Evolutionary conservation across 2,113 vertebrate genomes (phyloP).

Genomic region (Colistium nudipinnis): DNA sequence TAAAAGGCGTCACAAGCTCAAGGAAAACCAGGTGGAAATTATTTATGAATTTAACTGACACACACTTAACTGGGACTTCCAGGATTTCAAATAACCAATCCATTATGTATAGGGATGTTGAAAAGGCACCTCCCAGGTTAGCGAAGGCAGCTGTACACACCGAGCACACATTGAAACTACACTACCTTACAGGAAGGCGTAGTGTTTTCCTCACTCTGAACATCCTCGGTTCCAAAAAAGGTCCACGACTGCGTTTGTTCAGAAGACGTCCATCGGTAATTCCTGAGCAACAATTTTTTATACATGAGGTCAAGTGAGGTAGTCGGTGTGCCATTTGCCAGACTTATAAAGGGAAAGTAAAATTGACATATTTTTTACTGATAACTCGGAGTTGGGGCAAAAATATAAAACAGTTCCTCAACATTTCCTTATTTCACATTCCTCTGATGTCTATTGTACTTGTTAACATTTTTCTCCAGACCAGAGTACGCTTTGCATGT

Average conservation of each 20-base stretch:
- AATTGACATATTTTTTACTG: constrained; percentile 11
- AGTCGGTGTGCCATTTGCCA: constrained; percentile 32
- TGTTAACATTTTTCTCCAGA: constrained; percentile 33
- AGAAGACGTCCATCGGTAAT: constrained; percentile 27
- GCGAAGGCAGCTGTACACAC: constrained; percentile 4
- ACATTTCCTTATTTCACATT: constrained; percentile 16
- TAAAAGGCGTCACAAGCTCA: constrained; percentile 27
- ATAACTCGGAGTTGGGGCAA: constrained; percentile 6
- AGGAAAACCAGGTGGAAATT: constrained; percentile 62
- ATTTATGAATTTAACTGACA: constrained; percentile 69
- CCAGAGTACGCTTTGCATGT: constrained; percentile 11
- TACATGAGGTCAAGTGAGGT: constrained; percentile 20
- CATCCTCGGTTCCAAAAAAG: constrained; percentile 14
- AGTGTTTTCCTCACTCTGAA: constrained; percentile 24
- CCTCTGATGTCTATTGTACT: constrained; percentile 25
- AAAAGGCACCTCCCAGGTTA: constrained; percentile 45
- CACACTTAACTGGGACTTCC: constrained; percentile 63
- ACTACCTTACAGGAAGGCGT: constrained; percentile 29
- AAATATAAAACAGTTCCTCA: constrained; percentile 6
- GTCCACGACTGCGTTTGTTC: constrained; percentile 16
- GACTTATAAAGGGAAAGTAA: constrained; percentile 40
- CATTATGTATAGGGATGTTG: constrained; percentile 61
- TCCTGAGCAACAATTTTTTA: constrained; percentile 25
- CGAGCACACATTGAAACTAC: constrained; percentile 35
- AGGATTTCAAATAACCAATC: constrained; percentile 63